These are phyloP conservation scores for Penaeus chinensis DNA, from an alignment of 1,140 invertebrate species.

Conservation along the genomic window DNA sequence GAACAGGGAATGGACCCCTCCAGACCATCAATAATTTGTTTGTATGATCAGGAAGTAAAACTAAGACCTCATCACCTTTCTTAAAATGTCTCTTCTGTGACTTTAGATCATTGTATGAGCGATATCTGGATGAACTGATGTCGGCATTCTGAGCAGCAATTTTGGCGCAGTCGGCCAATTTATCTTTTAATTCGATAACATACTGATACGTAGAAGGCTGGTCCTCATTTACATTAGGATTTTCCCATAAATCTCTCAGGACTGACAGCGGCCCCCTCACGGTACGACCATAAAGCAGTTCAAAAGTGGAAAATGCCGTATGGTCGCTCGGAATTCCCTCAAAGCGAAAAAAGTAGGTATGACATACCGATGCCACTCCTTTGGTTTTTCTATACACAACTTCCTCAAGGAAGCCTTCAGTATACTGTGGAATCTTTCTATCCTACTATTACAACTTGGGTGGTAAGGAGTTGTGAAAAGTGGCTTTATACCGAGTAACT, in stretches of 20 bases:
- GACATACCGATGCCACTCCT: no score
- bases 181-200: slow-evolving; percentile 3
- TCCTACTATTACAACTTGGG: no score
- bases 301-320: slow-evolving; percentile 18
- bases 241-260: slow-evolving; percentile 3
- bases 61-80: slow-evolving; percentile 23
- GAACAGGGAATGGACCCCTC: not conserved
- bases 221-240: not conserved
- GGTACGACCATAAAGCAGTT: not conserved
- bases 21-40: slow-evolving; percentile 3
- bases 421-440: no score
- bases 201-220: not conserved
- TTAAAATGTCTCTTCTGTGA: not conserved
- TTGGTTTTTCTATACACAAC: no score
- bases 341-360: no score
- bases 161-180: not conserved
- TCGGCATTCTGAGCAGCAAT: slow-evolving; percentile 10
- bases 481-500: no score
- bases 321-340: not conserved
- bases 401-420: no score
- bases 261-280: no score
- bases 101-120: no score
- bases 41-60: slow-evolving; percentile 3
- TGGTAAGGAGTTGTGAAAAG: no score
- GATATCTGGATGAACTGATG: no score